A percentile compares a stretch with the other conserved stretches of the same genome.
Evolutionary conservation across 2,113 vertebrate genomes (phyloP).

Genomic region (Labeo catla): DNA sequence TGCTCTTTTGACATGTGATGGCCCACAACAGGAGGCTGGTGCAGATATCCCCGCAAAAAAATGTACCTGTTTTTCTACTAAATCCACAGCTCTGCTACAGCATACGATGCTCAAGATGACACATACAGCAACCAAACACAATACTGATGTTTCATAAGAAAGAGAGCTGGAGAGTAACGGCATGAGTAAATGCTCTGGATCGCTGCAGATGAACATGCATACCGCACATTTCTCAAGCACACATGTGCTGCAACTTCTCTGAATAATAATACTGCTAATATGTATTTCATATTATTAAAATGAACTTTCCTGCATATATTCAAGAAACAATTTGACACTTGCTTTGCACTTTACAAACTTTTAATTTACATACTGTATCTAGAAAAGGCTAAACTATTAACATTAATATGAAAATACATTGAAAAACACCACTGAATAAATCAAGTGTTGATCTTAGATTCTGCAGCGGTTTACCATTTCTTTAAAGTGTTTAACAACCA

Average conservation of each 20-base stretch:
- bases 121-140: not conserved
- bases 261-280: not conserved
- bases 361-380: not conserved
- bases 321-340: not conserved
- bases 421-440: not conserved
- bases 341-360: not conserved
- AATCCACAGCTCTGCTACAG: not conserved
- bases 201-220: not conserved
- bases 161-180: not conserved
- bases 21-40: conserved; percentile 56
- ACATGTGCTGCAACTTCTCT: not conserved
- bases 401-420: not conserved
- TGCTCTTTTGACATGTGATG: conserved; percentile 45
- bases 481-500: not conserved
- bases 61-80: not conserved
- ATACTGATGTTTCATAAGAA: not conserved
- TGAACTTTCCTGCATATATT: not conserved
- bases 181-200: not conserved
- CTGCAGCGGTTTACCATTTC: not conserved
- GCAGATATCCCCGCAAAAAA: not conserved
- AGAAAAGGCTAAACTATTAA: not conserved
- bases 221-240: not conserved
- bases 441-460: not conserved
- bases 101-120: not conserved
- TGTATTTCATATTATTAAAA: not conserved